phyloP scores from a whole-genome alignment of 2,113 vertebrate genomes.

The Mixornis gularis region DNA sequence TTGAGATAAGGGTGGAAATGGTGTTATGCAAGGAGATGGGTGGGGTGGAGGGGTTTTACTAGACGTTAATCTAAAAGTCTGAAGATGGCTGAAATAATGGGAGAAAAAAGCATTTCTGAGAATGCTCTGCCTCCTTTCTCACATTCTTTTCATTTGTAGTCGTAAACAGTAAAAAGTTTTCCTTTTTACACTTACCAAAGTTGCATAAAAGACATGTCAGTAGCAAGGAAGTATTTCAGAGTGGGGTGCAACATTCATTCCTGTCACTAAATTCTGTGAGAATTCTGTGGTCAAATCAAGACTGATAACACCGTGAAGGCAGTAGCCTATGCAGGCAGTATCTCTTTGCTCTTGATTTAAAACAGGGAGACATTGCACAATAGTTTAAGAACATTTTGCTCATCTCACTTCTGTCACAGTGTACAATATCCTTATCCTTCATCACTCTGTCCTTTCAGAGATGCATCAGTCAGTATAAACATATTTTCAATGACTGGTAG shows the following conservation, averaged over 20 bases:
- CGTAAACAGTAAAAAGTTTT: neutral
- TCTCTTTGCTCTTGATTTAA: neutral
- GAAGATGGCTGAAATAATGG: neutral
- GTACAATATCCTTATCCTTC: neutral
- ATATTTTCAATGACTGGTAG: neutral
- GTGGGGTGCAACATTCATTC: neutral
- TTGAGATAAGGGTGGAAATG: neutral
- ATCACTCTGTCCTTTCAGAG: neutral
- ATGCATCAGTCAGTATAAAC: neutral
- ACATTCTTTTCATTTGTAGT: neutral
- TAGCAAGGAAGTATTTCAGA: neutral
- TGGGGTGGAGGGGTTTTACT: neutral
- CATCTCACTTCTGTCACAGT: neutral
- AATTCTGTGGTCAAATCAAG: neutral
- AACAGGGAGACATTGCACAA: neutral
- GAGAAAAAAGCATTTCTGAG: neutral
- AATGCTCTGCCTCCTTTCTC: neutral
- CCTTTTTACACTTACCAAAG: neutral
- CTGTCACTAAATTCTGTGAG: neutral
- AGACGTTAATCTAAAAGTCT: neutral
- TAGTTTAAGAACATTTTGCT: neutral
- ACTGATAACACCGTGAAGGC: neutral
- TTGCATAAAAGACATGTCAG: neutral
- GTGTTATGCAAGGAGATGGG: neutral
- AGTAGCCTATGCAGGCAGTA: neutral